Percentiles rank a stretch among this genome's conserved stretches.
Conservation (phyloP, 2,888 invertebrate species). For the Nomada goodeniana region DNA sequence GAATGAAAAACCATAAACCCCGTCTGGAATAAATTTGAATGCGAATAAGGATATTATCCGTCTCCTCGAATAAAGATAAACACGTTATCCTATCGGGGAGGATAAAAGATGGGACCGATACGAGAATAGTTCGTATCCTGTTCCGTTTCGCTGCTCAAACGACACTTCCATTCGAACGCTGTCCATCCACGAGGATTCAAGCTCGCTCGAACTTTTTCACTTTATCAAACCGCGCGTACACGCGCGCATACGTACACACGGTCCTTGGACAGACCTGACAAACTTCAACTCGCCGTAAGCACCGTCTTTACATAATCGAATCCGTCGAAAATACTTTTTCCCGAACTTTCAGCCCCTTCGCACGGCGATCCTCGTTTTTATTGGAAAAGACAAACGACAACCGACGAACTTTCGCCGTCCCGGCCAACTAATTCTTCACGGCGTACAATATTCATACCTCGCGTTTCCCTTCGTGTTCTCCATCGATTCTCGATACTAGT, state of each 20-base stretch:
- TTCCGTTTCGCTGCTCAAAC: not conserved
- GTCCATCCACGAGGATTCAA: not conserved
- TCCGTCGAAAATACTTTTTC: not conserved
- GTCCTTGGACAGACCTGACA: not conserved
- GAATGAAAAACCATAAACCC: slow-evolving; percentile 3
- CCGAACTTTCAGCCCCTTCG: not conserved
- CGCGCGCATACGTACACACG: too few species aligned
- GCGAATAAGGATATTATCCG: slow-evolving; percentile 1
- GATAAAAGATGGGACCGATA: slow-evolving; percentile 14
- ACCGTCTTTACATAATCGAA: not conserved
- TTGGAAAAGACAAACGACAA: not conserved
- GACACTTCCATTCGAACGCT: not conserved
- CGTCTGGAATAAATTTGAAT: slow-evolving; percentile 19
- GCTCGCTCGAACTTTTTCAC: not conserved
- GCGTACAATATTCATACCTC: not conserved
- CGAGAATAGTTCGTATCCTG: not conserved
- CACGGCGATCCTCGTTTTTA: not conserved
- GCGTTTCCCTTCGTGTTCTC: slow-evolving; percentile 15
- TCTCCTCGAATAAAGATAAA: slow-evolving; percentile 2
- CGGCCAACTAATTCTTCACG: slow-evolving; percentile 4
- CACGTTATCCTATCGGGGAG: not conserved
- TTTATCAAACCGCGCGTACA: too few species aligned
- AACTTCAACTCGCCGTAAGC: not conserved
- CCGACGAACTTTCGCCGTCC: too few species aligned
- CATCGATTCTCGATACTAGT: slow-evolving; percentile 52